Conservation (phyloP, 2,888 invertebrate genomes). For the Miltochrista miniata region DNA sequence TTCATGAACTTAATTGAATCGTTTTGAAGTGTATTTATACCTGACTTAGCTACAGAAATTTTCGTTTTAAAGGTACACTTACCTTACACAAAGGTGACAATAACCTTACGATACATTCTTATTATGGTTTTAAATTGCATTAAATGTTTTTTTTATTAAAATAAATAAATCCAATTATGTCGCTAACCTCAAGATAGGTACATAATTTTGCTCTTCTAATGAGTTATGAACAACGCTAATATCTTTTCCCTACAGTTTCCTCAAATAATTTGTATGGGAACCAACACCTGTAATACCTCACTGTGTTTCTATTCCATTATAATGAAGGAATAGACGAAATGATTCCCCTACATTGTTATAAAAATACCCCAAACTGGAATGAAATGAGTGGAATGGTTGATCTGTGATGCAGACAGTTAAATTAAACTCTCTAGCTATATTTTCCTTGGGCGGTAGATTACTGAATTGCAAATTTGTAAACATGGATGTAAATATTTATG, state of each 20-base stretch:
- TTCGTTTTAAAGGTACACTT: no score
- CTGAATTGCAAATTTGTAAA: slow-evolving; percentile 61
- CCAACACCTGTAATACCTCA: slow-evolving; percentile 18
- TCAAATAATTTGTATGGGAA: slow-evolving; percentile 26
- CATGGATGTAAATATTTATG: slow-evolving; percentile 18
- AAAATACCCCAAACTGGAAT: slow-evolving; percentile 16
- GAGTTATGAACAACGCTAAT: slow-evolving; percentile 2
- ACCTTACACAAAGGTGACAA: no score
- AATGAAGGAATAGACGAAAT: slow-evolving; percentile 16
- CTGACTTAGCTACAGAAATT: no score
- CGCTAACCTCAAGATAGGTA: no score
- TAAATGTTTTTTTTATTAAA: no score
- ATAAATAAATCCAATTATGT: no score
- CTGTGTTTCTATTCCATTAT: slow-evolving; percentile 28
- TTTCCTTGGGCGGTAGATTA: slow-evolving; percentile 55
- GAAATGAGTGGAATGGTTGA: slow-evolving; percentile 31
- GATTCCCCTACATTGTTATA: slow-evolving; percentile 27
- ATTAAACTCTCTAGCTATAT: slow-evolving; percentile 50
- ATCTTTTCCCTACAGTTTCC: slow-evolving; percentile 4
- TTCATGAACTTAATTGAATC: no score
- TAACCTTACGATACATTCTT: no score
- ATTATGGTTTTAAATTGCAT: no score
- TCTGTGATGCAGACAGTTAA: slow-evolving; percentile 40
- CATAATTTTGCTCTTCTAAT: not conserved
- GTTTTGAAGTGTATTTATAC: no score